Base-by-base conservation (phyloP, 2,797 vertebrate genomes). In the Artibeus lituratus region DNA sequence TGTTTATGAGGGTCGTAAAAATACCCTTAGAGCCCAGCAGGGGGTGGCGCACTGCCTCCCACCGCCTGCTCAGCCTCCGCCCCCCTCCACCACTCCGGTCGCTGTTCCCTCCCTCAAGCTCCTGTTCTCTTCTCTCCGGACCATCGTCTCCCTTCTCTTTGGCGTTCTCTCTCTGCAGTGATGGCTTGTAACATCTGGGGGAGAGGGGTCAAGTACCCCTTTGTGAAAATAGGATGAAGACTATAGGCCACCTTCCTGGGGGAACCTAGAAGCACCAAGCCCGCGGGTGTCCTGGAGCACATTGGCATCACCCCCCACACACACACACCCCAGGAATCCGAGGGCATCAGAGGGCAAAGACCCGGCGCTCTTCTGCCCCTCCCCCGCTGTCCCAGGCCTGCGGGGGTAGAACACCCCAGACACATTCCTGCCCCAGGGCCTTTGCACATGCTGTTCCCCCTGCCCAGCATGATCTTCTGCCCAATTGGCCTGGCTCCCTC, bases 1-100 rank as follows among this genome's bases (percentile, higher is more conserved):
- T 90, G 87, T 84, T 95, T 93, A 81, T 37, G 88, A 85, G 37
- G 76, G 51, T 83, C 44, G 3, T 90, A 88, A 93, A 93, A 49
- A n/a, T 2, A 12, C 16, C 78, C 57, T 83, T 19, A 55, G 85
- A 55, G 82, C 47, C 49, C 89, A 44, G 92, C 72, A 19, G 87
- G 47, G 47, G 87, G 39, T 6, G 80, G 39, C 2, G 0, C 10
- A 2, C 10, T 5, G 76, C 49, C 35, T 22, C 21, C 35, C 7
- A 9, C 42, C 4, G 16, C 22, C 51, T 4, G 35, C 94, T 35
- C 35, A 19, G 51, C 37, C 29, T 4, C 42, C 7, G 1, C 5
- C 26, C 10, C 53, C 14, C 2, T 35, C 2, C 2, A 1, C 15
- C 8, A 32, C 21, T 73, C 12, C 37, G 15, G 35, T 42, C 16